Conservation (phyloP, 35 echinoderm and acorn worm species). For the Chiridota heheva region DNA sequence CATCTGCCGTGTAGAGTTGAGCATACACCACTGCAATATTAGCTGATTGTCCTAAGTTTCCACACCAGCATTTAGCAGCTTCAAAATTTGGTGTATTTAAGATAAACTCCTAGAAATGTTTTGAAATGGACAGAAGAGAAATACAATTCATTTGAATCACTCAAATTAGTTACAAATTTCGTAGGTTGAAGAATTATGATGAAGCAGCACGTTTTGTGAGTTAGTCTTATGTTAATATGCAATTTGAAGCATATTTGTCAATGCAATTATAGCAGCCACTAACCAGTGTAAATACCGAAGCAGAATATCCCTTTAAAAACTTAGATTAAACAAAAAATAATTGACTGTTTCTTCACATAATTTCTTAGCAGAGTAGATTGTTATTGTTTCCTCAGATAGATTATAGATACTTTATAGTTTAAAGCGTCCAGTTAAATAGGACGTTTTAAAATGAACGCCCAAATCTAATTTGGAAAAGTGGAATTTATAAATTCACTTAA, state of each 20-base stretch:
- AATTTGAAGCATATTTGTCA: not conserved
- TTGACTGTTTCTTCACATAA: conserved; percentile 2
- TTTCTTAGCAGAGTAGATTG: too few relatives aligned
- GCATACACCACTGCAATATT: not conserved
- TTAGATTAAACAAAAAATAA: not conserved
- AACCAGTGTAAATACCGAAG: not conserved
- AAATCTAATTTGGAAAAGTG: too few relatives aligned
- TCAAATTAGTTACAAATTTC: not conserved
- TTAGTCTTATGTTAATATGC: not conserved
- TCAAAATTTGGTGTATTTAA: conserved; percentile 23
- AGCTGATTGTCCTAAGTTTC: not conserved
- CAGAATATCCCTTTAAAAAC: not conserved
- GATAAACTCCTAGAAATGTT: conserved; percentile 1
- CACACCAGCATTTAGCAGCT: conserved; percentile 10
- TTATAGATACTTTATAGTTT: too few relatives aligned
- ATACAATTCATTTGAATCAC: not conserved
- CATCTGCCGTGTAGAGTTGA: conserved; percentile 3
- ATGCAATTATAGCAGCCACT: not conserved
- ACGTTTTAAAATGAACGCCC: too few relatives aligned
- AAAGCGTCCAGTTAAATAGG: too few relatives aligned
- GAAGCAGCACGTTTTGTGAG: not conserved
- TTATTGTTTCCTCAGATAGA: too few relatives aligned
- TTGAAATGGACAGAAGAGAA: too few relatives aligned
- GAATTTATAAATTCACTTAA: too few relatives aligned
- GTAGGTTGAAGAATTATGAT: not conserved